phyloP scores from a whole-genome alignment of 1,140 invertebrate genomes.

The Eulimnadia texana region DNA sequence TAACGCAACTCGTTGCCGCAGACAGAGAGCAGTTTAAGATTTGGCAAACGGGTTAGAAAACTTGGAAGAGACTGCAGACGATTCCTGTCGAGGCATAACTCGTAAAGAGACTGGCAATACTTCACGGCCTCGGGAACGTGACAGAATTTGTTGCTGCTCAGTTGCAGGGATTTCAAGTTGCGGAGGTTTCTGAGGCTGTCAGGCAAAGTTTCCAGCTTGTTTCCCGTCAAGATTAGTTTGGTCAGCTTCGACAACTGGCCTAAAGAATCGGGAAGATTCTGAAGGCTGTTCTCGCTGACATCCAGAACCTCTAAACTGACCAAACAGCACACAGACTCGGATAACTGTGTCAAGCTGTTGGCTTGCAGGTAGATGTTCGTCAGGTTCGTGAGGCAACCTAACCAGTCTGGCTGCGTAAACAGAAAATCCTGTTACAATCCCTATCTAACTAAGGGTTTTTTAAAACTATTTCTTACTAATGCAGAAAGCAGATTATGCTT shows the following conservation, averaged over 20 bases:
- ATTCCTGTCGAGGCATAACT: constrained; percentile 12
- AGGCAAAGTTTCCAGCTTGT: constrained; percentile 8
- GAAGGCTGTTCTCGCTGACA: constrained; percentile 15
- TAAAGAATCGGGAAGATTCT: constrained; percentile 5
- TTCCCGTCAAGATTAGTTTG: constrained; percentile 6
- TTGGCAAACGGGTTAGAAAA: constrained; percentile 8
- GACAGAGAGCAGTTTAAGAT: background rate
- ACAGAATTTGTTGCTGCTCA: constrained; percentile 8
- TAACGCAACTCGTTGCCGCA: constrained; percentile 9
- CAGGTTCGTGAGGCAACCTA: constrained; percentile 10
- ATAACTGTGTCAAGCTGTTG: constrained; percentile 8
- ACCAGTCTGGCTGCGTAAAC: constrained; percentile 7
- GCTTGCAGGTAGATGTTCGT: constrained; percentile 17
- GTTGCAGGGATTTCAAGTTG: background rate
- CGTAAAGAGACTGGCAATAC: constrained; percentile 1
- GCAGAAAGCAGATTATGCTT: constrained; percentile 13
- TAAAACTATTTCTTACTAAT: constrained; percentile 2
- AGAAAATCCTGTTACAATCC: background rate
- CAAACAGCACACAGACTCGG: constrained; percentile 10
- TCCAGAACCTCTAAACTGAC: constrained; percentile 9
- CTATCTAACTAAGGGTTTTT: background rate
- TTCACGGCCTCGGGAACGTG: background rate
- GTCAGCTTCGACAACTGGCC: constrained; percentile 5
- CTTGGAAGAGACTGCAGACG: constrained; percentile 2
- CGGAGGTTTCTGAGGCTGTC: background rate